A percentile compares a stretch with the other conserved stretches of the same genome.
phyloP scores from a whole-genome alignment of 2,888 invertebrate genomes.

The Ornithoptera alexandrae region DNA sequence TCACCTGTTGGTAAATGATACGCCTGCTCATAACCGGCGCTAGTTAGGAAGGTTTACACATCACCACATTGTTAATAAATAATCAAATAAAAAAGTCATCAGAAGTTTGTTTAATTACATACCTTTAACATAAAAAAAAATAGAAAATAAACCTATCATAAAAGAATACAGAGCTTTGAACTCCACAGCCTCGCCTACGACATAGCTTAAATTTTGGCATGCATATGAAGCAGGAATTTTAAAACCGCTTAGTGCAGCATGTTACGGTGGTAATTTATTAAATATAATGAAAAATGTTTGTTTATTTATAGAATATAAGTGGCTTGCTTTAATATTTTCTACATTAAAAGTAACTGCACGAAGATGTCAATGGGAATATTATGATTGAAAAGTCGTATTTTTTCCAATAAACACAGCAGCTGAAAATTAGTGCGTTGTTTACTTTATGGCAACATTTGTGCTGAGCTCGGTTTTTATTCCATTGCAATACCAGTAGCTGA shows the following conservation, averaged over 20 bases:
- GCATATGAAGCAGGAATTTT: conserved; percentile 27
- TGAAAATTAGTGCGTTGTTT: too few species aligned
- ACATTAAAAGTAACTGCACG: neutral
- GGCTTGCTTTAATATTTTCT: neutral
- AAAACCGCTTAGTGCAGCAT: conserved; percentile 20
- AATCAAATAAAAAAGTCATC: too few species aligned
- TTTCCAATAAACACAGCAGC: too few species aligned
- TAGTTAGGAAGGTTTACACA: too few species aligned
- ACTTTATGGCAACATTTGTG: too few species aligned
- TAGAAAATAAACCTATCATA: conserved; percentile 25
- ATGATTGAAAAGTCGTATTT: neutral
- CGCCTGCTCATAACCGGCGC: too few species aligned
- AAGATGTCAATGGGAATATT: neutral
- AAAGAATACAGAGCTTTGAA: conserved; percentile 18
- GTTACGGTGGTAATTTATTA: neutral
- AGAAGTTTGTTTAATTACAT: too few species aligned
- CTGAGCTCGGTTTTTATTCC: too few species aligned
- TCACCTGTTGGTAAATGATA: too few species aligned
- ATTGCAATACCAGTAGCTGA: too few species aligned
- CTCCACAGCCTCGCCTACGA: conserved; percentile 6
- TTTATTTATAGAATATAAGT: neutral
- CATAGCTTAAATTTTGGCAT: conserved; percentile 29
- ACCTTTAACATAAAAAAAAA: too few species aligned
- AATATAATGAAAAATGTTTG: neutral
- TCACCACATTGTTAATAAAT: too few species aligned